Percentiles rank a stretch among this genome's conserved stretches.
These are phyloP conservation scores for Gila orcuttii DNA, from an alignment of 2,113 vertebrate genomes.

Conservation along the genomic window DNA sequence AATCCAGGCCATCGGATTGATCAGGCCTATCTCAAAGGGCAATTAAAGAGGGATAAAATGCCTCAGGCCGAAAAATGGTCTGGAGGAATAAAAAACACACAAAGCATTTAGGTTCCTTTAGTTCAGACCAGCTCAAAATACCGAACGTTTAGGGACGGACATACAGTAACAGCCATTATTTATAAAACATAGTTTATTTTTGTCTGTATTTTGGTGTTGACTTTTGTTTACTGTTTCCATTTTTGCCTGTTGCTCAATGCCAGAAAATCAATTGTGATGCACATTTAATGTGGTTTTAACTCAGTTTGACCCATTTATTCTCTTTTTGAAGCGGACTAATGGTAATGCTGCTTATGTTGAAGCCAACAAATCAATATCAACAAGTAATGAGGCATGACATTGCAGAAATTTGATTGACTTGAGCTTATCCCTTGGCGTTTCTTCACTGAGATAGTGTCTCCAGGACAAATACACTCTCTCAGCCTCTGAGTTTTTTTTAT, in stretches of 20 bases:
- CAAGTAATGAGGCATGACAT: constrained; percentile 35
- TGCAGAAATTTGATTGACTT: constrained; percentile 45
- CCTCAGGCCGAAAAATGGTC: constrained; percentile 53
- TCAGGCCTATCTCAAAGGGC: constrained; percentile 64
- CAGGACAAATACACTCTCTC: constrained; percentile 15
- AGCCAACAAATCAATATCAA: constrained; percentile 7
- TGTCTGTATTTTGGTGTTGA: neutral
- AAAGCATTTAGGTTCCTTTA: constrained; percentile 36
- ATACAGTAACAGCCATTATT: constrained; percentile 11
- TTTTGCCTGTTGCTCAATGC: constrained; percentile 22
- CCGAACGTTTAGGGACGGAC: constrained; percentile 30
- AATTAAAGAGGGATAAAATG: constrained; percentile 63
- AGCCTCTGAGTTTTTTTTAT: neutral
- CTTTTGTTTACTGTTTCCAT: neutral
- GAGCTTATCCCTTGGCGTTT: constrained; percentile 30
- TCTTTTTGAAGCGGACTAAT: neutral
- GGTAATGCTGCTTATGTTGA: constrained; percentile 1
- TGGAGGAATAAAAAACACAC: constrained; percentile 27
- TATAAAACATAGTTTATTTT: constrained; percentile 28
- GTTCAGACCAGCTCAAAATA: constrained; percentile 37
- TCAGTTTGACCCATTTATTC: constrained; percentile 29
- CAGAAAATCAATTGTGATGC: constrained; percentile 28
- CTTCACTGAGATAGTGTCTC: constrained; percentile 15
- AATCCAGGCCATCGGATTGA: constrained; percentile 59
- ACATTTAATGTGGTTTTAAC: constrained; percentile 28